Evolutionary conservation across 2,888 invertebrate species (phyloP).

Genomic region (Megalurothrips usitatus): DNA sequence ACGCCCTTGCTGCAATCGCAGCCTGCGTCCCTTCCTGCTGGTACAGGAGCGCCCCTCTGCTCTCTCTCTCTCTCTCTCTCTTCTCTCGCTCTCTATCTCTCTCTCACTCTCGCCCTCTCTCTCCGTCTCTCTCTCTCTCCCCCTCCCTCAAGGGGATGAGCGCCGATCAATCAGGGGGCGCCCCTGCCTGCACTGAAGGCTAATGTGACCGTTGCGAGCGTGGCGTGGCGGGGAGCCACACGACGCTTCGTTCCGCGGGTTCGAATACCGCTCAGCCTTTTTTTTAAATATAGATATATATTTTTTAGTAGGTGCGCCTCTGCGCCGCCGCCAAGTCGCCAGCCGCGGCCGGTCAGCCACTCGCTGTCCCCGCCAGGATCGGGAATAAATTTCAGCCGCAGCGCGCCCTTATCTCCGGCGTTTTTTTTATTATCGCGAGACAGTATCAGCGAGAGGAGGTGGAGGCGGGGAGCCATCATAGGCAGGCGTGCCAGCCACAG

Average conservation of each 20-base stretch:
- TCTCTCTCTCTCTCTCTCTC: conserved; percentile 1
- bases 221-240: too few species aligned
- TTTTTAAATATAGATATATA: too few species aligned
- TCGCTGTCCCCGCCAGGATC: background rate
- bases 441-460: background rate
- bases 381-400: background rate
- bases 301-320: too few species aligned
- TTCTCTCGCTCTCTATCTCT: background rate
- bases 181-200: too few species aligned
- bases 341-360: background rate
- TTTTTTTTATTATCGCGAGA: conserved; percentile 2
- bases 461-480: background rate
- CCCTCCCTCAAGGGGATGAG: background rate
- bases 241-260: too few species aligned
- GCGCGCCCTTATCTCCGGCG: background rate
- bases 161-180: too few species aligned
- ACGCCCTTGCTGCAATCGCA: too few species aligned
- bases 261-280: too few species aligned
- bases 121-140: background rate
- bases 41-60: too few species aligned
- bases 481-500: background rate
- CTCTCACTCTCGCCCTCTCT: background rate
- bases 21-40: too few species aligned
- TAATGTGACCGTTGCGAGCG: too few species aligned
- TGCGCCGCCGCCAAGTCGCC: background rate